Percentiles rank a stretch among this genome's conserved stretches.
phyloP scores from a whole-genome alignment of 2,113 vertebrate genomes.

The Poeciliopsis retropinna region DNA sequence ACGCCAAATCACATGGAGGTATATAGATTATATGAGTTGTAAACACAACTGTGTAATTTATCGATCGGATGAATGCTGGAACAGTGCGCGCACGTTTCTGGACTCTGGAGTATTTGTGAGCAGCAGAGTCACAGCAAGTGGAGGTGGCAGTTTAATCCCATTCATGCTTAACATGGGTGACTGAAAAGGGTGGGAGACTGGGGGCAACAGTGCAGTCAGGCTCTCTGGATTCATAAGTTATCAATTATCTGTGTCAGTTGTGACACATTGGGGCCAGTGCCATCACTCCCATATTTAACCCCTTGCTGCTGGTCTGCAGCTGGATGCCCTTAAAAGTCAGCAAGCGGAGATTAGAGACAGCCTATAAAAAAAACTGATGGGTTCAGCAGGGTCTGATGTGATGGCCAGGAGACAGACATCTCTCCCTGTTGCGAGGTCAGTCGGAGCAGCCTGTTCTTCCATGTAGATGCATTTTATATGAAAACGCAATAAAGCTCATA shows the following conservation, averaged over 20 bases:
- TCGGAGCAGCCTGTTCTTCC: neutral
- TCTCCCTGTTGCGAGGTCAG: conserved; percentile 37
- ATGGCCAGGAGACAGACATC: conserved; percentile 51
- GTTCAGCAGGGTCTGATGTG: conserved; percentile 38
- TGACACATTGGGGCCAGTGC: conserved; percentile 69
- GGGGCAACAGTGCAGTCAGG: conserved; percentile 36
- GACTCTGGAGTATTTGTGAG: conserved; percentile 23
- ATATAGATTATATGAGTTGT: neutral
- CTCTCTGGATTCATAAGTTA: conserved; percentile 49
- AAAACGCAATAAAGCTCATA: neutral
- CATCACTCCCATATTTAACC: conserved; percentile 34
- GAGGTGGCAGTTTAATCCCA: conserved; percentile 40
- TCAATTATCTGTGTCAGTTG: conserved; percentile 45
- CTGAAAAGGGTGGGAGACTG: conserved; percentile 3
- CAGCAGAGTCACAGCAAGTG: conserved; percentile 24
- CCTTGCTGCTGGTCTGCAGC: conserved; percentile 21
- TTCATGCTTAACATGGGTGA: conserved; percentile 28
- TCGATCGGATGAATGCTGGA: conserved; percentile 8
- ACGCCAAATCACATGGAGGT: neutral
- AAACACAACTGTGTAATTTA: conserved; percentile 1
- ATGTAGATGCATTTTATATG: neutral
- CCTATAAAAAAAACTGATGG: conserved; percentile 27
- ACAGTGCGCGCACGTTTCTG: conserved; percentile 22
- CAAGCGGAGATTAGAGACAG: conserved; percentile 54
- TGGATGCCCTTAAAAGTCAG: conserved; percentile 47